A percentile compares a stretch with the other conserved stretches of the same genome.
Evolutionary conservation across 2,113 vertebrate species (phyloP).

Genomic region (Sorex fumeus): DNA sequence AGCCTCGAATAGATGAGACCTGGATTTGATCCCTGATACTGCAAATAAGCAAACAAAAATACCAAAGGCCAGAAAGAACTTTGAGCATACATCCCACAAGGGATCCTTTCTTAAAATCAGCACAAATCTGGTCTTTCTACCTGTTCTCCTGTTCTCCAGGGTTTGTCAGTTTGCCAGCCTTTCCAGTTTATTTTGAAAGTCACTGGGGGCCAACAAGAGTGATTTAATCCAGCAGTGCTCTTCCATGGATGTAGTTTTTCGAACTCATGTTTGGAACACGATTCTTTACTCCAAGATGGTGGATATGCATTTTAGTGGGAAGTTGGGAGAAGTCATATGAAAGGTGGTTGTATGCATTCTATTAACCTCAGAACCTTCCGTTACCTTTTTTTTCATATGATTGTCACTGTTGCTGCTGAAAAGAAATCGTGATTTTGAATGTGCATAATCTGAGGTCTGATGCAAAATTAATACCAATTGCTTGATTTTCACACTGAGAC

Average conservation of each 20-base stretch:
- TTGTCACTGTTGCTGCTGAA: slow-evolving; percentile 74
- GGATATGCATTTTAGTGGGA: not conserved
- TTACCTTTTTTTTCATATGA: slow-evolving; percentile 21
- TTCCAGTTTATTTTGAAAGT: not conserved
- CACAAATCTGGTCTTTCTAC: not conserved
- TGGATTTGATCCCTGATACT: too few relatives aligned
- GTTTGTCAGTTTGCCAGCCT: not conserved
- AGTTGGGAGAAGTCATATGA: not conserved
- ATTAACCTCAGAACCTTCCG: not conserved
- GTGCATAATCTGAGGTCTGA: slow-evolving; percentile 78
- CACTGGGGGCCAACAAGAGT: not conserved
- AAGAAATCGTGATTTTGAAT: slow-evolving; percentile 73
- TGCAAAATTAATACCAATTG: slow-evolving; percentile 81
- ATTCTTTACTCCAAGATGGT: not conserved
- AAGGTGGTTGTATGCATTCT: not conserved
- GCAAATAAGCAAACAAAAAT: too few relatives aligned
- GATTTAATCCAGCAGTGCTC: not conserved
- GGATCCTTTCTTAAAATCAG: not conserved
- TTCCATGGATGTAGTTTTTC: not conserved
- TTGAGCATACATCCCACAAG: not conserved
- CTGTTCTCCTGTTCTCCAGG: not conserved
- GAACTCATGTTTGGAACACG: not conserved
- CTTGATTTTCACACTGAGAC: slow-evolving; percentile 81
- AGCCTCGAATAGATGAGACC: too few relatives aligned
- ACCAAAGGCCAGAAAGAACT: too few relatives aligned